These are phyloP conservation scores for Cylas formicarius DNA, from an alignment of 1,140 invertebrate species.

Conservation along the genomic window DNA sequence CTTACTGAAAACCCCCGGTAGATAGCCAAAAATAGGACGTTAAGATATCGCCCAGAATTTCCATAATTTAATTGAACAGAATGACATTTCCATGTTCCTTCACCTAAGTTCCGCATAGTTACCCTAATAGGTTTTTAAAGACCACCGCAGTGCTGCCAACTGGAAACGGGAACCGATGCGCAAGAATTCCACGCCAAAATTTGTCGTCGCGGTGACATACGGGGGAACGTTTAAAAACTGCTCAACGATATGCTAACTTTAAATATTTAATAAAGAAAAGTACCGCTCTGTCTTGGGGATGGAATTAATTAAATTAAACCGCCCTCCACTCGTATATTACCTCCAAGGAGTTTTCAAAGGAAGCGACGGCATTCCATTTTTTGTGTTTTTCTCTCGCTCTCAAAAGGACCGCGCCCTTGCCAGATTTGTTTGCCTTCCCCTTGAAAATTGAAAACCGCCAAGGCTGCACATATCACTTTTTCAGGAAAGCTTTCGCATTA, in stretches of 20 bases:
- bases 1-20: too few species aligned
- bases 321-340: neutral
- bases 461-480: conserved; percentile 15
- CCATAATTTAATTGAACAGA: conserved; percentile 20
- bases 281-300: neutral
- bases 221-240: conserved; percentile 4
- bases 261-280: neutral
- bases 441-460: conserved; percentile 12
- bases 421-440: conserved; percentile 18
- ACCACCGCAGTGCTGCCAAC: conserved; percentile 14
- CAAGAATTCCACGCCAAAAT: conserved; percentile 8
- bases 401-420: too few species aligned
- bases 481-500: conserved; percentile 11
- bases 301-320: neutral
- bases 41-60: conserved; percentile 11
- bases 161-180: conserved; percentile 12
- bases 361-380: too few species aligned
- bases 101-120: too few species aligned
- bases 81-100: conserved; percentile 22
- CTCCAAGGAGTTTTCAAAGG: conserved; percentile 10
- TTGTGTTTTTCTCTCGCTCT: too few species aligned
- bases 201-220: conserved; percentile 2
- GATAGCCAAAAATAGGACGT: too few species aligned
- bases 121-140: conserved; percentile 21
- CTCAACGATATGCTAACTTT: neutral